Evolutionary conservation across 2,113 vertebrate genomes (phyloP), one percentile per base, ranked within the genome.

Genomic region (Pyxicephalus adspersus): DNA sequence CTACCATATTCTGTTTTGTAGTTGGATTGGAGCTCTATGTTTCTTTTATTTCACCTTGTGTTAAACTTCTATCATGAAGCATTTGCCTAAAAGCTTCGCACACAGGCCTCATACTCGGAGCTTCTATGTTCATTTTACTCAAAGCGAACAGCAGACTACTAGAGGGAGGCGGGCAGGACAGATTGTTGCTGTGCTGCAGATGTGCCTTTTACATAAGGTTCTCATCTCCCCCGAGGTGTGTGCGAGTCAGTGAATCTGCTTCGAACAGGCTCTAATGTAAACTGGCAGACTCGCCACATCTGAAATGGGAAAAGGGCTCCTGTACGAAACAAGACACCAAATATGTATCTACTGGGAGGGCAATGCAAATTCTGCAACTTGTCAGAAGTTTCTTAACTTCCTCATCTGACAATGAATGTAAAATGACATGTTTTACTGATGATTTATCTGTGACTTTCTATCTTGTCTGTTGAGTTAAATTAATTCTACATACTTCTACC

Each of bases 171-270:
- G 70, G 74, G 83, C 85, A 80, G 85, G 86, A 85, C 89, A 91
- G 88, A 89, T 88, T 91, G 88, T 79, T 86, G 85, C 83, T 85
- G 76, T 85, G 84, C 84, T 90, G 85, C 87, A 90, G 88, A 88
- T 90, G 86, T 87, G 88, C 85, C 86, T 88, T 90, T 89, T 90
- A 87, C 86, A 87, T 88, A 89, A 88, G 88, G 85, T 87, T 87
- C 67, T 83, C 77, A 79, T 85, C 86, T 89, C 84, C 88, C 88
- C 83, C 81, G 87, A 87, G 86, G 88, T 86, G 81, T 26, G 87
- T 4, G 18, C 84, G 85, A 88, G 81, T 84, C 73, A 86, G 85
- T 29, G 84, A 84, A 85, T 86, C 77, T 87, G 86, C 86, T 84
- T 81, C 83, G 76, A 88, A 87, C 84, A 84, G 85, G 85, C 64